Conservation (phyloP, 2,888 invertebrate genomes). For the Mesorhabditis belari region DNA sequence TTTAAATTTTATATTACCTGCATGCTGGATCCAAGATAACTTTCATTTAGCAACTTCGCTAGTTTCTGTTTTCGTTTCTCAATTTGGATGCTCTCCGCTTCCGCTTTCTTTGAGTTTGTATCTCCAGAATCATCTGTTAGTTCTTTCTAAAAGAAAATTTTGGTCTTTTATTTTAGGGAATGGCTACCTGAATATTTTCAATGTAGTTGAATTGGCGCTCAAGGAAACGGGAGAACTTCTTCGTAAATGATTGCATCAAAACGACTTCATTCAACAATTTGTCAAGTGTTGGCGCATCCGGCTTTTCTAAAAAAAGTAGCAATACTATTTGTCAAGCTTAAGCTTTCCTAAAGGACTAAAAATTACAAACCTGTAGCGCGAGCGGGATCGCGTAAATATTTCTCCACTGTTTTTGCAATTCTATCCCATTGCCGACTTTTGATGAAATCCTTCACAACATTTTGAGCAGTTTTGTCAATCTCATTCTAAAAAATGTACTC, state of each 20-base stretch:
- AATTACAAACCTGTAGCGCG: neutral
- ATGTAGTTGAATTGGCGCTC: conserved; percentile 69
- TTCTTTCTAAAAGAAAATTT: too few relatives aligned
- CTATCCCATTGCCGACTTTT: conserved; percentile 9
- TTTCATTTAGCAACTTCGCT: conserved; percentile 44
- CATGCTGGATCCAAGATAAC: conserved; percentile 43
- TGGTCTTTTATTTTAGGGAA: too few relatives aligned
- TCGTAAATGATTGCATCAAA: conserved; percentile 79
- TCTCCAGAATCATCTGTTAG: too few relatives aligned
- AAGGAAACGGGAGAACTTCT: conserved; percentile 82
- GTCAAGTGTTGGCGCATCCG: conserved; percentile 78
- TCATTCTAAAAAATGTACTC: conserved; percentile 10
- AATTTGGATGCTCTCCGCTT: conserved; percentile 9
- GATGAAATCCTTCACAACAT: conserved; percentile 25
- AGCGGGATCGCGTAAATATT: neutral
- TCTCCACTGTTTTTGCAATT: conserved; percentile 1
- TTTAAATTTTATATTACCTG: too few relatives aligned
- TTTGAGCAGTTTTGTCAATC: conserved; percentile 25
- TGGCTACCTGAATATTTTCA: too few relatives aligned
- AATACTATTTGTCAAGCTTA: too few relatives aligned
- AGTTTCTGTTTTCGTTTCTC: conserved; percentile 41
- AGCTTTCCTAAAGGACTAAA: too few relatives aligned
- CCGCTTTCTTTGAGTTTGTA: conserved; percentile 3
- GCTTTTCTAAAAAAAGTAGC: conserved; percentile 13
- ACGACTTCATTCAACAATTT: conserved; percentile 81